Base-by-base conservation (phyloP, 2,113 vertebrate species). In the Melanotaenia duboulayi region DNA sequence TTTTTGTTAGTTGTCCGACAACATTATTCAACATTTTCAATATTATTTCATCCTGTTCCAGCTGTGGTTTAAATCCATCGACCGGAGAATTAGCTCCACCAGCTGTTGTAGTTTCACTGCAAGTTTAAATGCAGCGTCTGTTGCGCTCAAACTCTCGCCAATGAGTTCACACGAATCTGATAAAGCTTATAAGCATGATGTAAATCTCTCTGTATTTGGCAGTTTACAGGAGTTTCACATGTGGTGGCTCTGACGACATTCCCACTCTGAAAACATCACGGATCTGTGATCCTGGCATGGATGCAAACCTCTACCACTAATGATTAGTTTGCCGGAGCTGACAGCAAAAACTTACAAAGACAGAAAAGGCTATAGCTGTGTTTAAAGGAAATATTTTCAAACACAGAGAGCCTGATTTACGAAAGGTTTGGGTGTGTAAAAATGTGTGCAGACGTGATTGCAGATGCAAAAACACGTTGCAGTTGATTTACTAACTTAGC, bases 181-280 rank as follows among this genome's bases (percentile, higher is more conserved):
- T 54, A 63, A 62, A 46, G 25, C 49, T 11, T 49, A 32, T 52
- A 25, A 71, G 23, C 40, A 46, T 4, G 13, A 24, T 16, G 22
- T 40, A 37, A 65, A 65, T 50, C 54, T 65, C 32, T 60, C 23
- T 42, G 28, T 7, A 44, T 67, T 42, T 50, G 52, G 32, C 10
- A 59, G 35, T 14, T 23, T 24, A 23, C 28, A 17, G 35, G 13
- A 49, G 20, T 58, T 46, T 68, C 22, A 49, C 46, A 55, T 46
- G 39, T 12, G 1, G 11, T 20, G 10, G 19, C 17, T n/a, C 25
- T 35, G 20, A 65, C 1, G 12, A 12, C 6, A 46, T 64, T 37
- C 37, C 39, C 17, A 23, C 9, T 17, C 20, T 37, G 40, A 35
- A 35, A 35, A 35, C 32, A 35, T 35, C 32, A 35, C 32, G 8